These are phyloP conservation scores for Crotophaga sulcirostris DNA, from an alignment of 2,113 vertebrate species.

Conservation along the genomic window DNA sequence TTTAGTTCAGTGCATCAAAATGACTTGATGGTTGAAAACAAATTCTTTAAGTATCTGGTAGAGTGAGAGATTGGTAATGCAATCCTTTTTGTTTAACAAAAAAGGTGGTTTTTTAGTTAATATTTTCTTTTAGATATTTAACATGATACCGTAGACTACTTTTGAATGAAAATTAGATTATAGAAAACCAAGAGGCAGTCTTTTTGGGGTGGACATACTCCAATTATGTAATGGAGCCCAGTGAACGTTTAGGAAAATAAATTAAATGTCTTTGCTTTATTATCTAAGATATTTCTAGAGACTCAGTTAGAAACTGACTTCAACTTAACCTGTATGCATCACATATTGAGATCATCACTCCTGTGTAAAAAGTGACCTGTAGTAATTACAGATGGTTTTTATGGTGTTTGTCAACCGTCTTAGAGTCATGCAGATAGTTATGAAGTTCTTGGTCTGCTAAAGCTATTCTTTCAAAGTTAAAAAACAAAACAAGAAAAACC, in stretches of 20 bases:
- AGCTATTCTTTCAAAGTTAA: background rate
- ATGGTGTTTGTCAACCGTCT: background rate
- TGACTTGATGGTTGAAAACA: background rate
- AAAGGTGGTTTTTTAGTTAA: background rate
- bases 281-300: background rate
- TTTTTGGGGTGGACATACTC: background rate
- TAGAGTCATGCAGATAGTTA: background rate
- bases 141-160: background rate
- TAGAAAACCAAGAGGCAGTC: background rate
- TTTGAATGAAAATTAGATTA: background rate
- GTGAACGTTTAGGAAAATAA: background rate
- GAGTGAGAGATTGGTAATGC: background rate
- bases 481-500: background rate
- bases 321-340: background rate
- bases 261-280: background rate
- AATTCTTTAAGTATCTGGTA: background rate
- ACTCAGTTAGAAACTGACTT: background rate
- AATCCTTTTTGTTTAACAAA: background rate
- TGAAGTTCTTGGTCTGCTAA: background rate
- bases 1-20: background rate
- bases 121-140: background rate
- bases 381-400: background rate
- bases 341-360: background rate
- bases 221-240: accelerated
- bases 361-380: background rate